These are phyloP conservation scores for Podilymbus podiceps DNA, from an alignment of 2,113 vertebrate species.

Conservation along the genomic window DNA sequence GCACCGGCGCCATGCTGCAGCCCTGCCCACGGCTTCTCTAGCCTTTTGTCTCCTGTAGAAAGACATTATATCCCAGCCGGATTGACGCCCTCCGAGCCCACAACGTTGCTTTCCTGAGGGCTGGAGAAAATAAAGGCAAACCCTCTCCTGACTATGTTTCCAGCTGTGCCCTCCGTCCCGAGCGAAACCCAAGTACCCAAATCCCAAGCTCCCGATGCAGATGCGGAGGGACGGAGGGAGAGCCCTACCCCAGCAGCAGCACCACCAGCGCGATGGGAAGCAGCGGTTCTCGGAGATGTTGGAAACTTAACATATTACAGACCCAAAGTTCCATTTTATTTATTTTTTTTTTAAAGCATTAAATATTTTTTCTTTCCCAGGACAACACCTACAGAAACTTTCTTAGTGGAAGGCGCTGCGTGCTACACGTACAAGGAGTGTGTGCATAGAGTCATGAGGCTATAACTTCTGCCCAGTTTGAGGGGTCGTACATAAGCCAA, in stretches of 20 bases:
- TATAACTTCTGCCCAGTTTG: not conserved
- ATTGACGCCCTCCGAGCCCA: not conserved
- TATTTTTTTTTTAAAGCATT: not conserved
- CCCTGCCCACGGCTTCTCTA: not conserved
- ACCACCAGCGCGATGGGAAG: not conserved
- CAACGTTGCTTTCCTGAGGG: not conserved
- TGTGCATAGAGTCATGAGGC: rapidly evolving
- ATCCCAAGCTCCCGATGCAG: not conserved
- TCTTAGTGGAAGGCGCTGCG: not conserved
- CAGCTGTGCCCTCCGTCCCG: no score
- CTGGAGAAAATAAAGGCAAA: not conserved
- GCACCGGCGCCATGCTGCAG: not conserved
- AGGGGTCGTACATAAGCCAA: not conserved
- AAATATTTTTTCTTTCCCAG: not conserved
- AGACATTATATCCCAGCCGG: conserved; percentile 7
- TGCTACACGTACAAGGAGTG: not conserved
- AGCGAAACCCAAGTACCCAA: not conserved
- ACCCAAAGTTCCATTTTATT: rapidly evolving
- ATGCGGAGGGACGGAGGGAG: not conserved
- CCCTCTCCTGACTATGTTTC: not conserved
- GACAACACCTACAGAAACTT: not conserved
- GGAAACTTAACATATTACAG: not conserved
- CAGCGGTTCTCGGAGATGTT: not conserved
- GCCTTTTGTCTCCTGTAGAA: not conserved
- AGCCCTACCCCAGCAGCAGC: rapidly evolving